Base-by-base conservation (phyloP, 2,113 vertebrate species). In the Odocoileus virginianus region DNA sequence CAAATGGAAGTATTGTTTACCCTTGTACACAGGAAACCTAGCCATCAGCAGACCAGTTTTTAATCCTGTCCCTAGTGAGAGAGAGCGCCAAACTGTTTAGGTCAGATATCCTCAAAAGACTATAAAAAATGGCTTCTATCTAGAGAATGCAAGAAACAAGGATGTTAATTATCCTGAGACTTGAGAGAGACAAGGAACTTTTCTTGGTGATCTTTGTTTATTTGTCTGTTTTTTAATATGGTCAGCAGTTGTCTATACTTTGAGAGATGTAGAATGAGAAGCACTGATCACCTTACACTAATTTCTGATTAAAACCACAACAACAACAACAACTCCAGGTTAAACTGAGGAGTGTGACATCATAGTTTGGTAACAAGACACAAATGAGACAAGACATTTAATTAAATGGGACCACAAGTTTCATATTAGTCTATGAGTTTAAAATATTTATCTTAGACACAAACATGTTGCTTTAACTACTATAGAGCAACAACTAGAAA, bases 1-100 rank as follows among this genome's bases (percentile, higher is more conserved):
- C 43, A 92, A 91, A 58, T 55, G 36, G 15, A 97, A 92, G 57
- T 83, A 64, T 52, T 97, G 64, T 71, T 97, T 78, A 95, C n/a
- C 4, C 55, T 91, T 50, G 19, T 64, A 87, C 8, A 30, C 30
- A 82, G 27, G 28, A 74, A 94, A 57, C 55, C 74, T 57, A 60
- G 78, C 82, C 93, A 92, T 60, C 82, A 91, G 60, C 55, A 83
- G 81, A 79, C 27, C 40, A 33, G 25, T 87, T 58, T 93, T 89
- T 71, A 90, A 14, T 81, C 28, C 90, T 86, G 21, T 3, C n/a
- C 83, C 45, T 21, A 83, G 60, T 71, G n/a, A 87, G 55, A 79
- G 10, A 76, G 19, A 71, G 27, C 28, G 9, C 50, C 40, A 76
- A 84, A 8, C 5, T 43, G 43, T 74, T 93, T 27, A 15, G 33